A percentile compares a stretch with the other conserved stretches of the same genome.
These are phyloP conservation scores for Saccostrea cuccullata DNA, from an alignment of 1,140 invertebrate genomes.

Conservation along the genomic window DNA sequence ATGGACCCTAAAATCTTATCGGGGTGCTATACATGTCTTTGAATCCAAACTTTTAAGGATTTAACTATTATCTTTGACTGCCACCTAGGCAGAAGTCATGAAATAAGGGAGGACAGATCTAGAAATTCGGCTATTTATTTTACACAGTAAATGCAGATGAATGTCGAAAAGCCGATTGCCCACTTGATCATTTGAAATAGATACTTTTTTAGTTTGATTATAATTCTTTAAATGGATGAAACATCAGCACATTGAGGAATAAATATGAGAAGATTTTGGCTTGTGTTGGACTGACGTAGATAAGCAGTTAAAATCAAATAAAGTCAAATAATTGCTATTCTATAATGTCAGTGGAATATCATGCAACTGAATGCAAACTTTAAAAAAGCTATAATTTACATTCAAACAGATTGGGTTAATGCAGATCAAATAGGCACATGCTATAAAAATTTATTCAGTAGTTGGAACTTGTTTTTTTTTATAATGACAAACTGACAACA, in stretches of 20 bases:
- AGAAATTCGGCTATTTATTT: neutral
- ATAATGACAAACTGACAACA: neutral
- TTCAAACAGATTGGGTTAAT: neutral
- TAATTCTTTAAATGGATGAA: neutral
- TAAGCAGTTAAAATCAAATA: neutral
- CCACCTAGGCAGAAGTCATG: conserved; percentile 16
- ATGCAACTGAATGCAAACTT: neutral
- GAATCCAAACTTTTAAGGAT: conserved; percentile 21
- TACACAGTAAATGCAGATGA: conserved; percentile 5
- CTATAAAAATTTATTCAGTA: neutral
- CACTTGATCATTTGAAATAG: neutral
- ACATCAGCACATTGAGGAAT: neutral
- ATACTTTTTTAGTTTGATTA: neutral
- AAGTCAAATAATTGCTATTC: too few relatives aligned
- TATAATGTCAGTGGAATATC: neutral
- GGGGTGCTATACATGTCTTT: conserved; percentile 20
- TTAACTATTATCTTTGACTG: conserved; percentile 17
- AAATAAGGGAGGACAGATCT: neutral
- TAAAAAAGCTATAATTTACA: neutral
- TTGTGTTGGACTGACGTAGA: neutral
- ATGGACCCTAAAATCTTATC: conserved; percentile 22
- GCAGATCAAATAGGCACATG: neutral
- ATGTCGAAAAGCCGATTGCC: neutral
- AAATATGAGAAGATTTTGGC: conserved; percentile 13
- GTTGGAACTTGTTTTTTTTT: neutral